Conservation (phyloP, 2,797 vertebrate species). For the Tenualosa ilisha region DNA sequence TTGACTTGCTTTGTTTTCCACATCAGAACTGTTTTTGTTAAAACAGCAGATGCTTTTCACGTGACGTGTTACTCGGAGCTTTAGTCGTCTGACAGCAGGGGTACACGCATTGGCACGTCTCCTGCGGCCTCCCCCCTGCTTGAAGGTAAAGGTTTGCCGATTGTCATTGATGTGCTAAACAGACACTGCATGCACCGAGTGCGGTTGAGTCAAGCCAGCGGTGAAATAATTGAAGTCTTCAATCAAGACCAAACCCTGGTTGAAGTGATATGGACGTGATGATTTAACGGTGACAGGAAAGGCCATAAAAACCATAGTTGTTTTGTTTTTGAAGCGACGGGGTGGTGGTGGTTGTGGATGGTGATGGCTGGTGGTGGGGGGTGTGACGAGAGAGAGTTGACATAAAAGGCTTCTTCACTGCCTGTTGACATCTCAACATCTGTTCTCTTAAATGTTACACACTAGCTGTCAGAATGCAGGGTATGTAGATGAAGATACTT, state of each 20-base stretch:
- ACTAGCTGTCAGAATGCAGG: constrained; percentile 46
- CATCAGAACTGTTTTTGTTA: constrained; percentile 70
- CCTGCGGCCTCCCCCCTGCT: background rate
- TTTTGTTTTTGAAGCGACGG: background rate
- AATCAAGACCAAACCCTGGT: constrained; percentile 11
- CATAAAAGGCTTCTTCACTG: constrained; percentile 16
- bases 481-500: constrained; percentile 42
- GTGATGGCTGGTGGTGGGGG: background rate
- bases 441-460: constrained; percentile 48
- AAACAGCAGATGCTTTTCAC: constrained; percentile 67
- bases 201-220: background rate
- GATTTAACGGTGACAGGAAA: constrained; percentile 16
- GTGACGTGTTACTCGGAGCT: constrained; percentile 62
- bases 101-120: constrained; percentile 7
- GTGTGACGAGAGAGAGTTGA: background rate
- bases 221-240: constrained; percentile 19
- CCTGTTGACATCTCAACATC: constrained; percentile 48
- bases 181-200: background rate
- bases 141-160: constrained; percentile 22
- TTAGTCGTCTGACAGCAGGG: constrained; percentile 17
- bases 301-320: constrained; percentile 8
- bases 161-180: background rate
- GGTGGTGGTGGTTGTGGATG: background rate
- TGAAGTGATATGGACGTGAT: background rate
- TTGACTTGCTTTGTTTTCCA: constrained; percentile 64